Base-by-base conservation (phyloP, 2,888 invertebrate genomes). In the Cenopis cana region DNA sequence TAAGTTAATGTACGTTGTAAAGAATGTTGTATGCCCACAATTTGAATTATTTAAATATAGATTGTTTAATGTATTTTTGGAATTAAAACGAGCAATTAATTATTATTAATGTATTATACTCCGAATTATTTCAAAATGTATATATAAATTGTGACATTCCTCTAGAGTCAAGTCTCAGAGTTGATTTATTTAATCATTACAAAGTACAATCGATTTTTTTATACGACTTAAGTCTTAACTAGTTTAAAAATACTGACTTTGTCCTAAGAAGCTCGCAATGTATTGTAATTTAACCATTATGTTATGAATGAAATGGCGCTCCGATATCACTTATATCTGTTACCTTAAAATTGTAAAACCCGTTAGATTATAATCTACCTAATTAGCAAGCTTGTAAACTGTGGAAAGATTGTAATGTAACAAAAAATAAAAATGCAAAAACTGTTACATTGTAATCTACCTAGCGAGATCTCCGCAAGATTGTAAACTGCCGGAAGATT, bases 1-100 rank as follows among this genome's bases (percentile, higher is more conserved):
- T 69, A 57, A 69, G 69, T 64, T 64, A 18, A 54, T 52, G 52
- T 59, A 29, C 52, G 60, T 46, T 46, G 46, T 60, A 60, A 49
- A 46, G 5, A 46, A 46, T 60, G 57, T 59, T 38, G 57, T 59
- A 38, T 59, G 57, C 38, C 20, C 6, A 38, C 18, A 11, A 57
- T 59, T 59, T 59, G 14, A 17, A 41, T 59, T 29, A 10, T 60
- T 61, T 61, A 14, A 62, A 36, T 14, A 20, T 36, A 18, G 17
- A 10, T 12, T 36, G 10, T 60, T 20, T 46, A 24, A n/a, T 61
- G 20, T 12, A 9, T 36, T 56, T 33, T 14, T 18, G 18, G 59
- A 12, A 20, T 57, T 38, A 11, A 41, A 59, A 3, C 38, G 18
- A 17, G 11, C 12, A 56, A 56, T 55, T 29, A 12, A 46, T 12